phyloP scores from a whole-genome alignment of 2,888 invertebrate species.

The Sthenelais limicola region DNA sequence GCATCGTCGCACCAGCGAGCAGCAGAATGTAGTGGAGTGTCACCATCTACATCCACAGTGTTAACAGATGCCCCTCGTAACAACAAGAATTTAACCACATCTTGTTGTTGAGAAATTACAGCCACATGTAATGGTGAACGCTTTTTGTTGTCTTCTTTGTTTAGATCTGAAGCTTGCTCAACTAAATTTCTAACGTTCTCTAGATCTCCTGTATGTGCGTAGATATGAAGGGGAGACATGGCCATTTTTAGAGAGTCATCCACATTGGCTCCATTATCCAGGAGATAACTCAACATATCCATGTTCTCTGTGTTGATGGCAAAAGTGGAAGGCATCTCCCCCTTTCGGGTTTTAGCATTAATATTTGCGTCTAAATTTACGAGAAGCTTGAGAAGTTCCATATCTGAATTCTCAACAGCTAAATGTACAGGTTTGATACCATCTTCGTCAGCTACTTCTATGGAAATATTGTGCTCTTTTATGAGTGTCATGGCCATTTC shows the following conservation, averaged over 20 bases:
- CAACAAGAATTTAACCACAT: conserved; percentile 27
- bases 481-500: conserved; percentile 23
- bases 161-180: conserved; percentile 33
- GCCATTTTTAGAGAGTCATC: conserved; percentile 22
- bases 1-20: conserved; percentile 30
- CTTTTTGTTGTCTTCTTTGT: conserved; percentile 26
- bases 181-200: conserved; percentile 30
- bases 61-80: conserved; percentile 11
- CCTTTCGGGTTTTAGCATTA: conserved; percentile 10
- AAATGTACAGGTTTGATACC: conserved; percentile 36
- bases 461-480: neutral
- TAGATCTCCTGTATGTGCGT: conserved; percentile 26
- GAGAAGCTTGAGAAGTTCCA: conserved; percentile 21
- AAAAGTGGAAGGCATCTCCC: conserved; percentile 15
- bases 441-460: conserved; percentile 22
- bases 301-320: conserved; percentile 22
- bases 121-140: conserved; percentile 38
- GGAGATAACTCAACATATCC: conserved; percentile 25
- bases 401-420: conserved; percentile 13
- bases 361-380: conserved; percentile 15
- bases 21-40: conserved; percentile 35
- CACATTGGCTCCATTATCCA: conserved; percentile 14
- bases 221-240: conserved; percentile 34
- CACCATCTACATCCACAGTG: conserved; percentile 31
- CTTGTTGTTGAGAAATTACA: conserved; percentile 14